Base-by-base conservation (phyloP, 2,888 invertebrate species). In the Timema podura region DNA sequence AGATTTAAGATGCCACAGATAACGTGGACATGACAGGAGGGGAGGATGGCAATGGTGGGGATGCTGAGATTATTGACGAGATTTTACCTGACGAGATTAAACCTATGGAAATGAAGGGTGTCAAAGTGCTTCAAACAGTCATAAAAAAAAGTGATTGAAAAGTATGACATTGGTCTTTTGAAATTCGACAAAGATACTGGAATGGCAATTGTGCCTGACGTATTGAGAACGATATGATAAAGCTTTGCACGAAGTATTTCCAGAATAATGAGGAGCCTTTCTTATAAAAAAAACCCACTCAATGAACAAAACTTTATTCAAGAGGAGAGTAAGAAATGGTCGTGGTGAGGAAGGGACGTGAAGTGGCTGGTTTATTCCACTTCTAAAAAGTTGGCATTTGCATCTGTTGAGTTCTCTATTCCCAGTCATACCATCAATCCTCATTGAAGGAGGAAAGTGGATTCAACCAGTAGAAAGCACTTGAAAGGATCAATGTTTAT, bases 401-500 rank as follows among this genome's bases (percentile, higher is more conserved):
- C 44, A 46, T 64, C 5, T 64, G 64, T 64, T 64, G 64, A 9
- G 0, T 64, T 13, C 44, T 64, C 0, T 66, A 5, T 66, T 48
- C 16, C 15, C n/a, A 9, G 15, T 66, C 48, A 48, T 7, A 67
- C 1, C 49, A 16, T 44, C 67, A 45, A 54, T 46, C 65, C 48
- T 45, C 51, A 65, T n/a, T 47, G n/a, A 15, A 6, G 13, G 5
- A 47, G 15, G 44, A 45, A 45, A 7, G 9, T 16, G 45, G 10
- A 11, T 13, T 47, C 65, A 65, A 46, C 45, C 65, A 65, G 13
- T 65, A 13, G 46, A 65, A 65, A 11, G 46, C 46, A 65, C 65
- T 46, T 65, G 45, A 64, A 64, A 64, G 64, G 10, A 30, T 64
- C n/a, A 64, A 46, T 47, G 13, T 65, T 47, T 13, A 65, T 45